Conservation (phyloP, 2,113 vertebrate species). For the Neolamprologus tretocephalus region DNA sequence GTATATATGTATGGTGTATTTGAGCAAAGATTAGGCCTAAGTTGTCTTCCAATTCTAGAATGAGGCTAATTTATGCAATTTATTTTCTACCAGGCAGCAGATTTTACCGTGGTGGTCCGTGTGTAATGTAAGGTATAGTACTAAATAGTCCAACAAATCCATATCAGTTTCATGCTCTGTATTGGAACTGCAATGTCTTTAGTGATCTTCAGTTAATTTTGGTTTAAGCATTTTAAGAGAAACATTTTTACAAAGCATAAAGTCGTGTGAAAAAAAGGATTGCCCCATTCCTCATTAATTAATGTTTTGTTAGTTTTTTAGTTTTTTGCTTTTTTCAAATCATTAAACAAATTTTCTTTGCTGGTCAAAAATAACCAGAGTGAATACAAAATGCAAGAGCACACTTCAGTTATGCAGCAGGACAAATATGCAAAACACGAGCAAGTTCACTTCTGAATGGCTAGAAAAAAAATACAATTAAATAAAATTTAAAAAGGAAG, state of each 20-base stretch:
- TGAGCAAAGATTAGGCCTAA: not conserved
- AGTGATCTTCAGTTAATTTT: not conserved
- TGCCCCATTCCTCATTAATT: not conserved
- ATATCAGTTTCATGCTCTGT: not conserved
- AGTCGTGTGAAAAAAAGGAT: not conserved
- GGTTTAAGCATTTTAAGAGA: not conserved
- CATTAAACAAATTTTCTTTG: not conserved
- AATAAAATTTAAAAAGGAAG: not conserved
- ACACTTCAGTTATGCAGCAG: not conserved
- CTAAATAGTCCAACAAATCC: not conserved
- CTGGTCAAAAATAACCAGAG: not conserved
- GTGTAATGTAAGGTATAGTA: not conserved
- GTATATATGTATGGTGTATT: not conserved
- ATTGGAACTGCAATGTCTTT: not conserved
- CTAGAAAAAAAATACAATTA: not conserved
- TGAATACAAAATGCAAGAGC: not conserved
- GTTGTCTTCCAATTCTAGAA: not conserved
- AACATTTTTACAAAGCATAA: not conserved
- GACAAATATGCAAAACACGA: not conserved
- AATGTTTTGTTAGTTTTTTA: accelerated
- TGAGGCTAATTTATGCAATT: not conserved
- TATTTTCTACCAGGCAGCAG: not conserved
- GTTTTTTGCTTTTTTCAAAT: not conserved
- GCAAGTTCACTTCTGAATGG: not conserved
- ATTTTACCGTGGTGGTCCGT: accelerated